Evolutionary conservation across 2,888 invertebrate genomes (phyloP).

Genomic region (Pimpla rufipes): DNA sequence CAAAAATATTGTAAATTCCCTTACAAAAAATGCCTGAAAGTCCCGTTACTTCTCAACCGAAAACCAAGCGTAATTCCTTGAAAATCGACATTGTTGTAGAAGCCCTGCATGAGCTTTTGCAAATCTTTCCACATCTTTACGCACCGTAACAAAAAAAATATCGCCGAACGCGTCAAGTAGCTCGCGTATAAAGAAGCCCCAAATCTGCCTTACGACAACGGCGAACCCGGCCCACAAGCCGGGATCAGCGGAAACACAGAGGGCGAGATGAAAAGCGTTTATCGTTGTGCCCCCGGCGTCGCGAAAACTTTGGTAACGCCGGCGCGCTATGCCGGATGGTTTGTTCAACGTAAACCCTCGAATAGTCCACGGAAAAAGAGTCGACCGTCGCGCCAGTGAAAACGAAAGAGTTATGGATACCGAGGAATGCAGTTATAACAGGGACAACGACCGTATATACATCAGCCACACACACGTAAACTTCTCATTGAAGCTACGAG

Average conservation of each 20-base stretch:
- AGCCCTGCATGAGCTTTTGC: too few relatives aligned
- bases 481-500: conserved; percentile 20
- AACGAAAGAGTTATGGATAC: conserved; percentile 20
- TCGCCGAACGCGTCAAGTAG: too few relatives aligned
- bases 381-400: background rate
- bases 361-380: background rate
- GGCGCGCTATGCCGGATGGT: conserved; percentile 23
- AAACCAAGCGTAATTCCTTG: too few relatives aligned
- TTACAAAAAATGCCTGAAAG: too few relatives aligned
- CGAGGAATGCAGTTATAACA: conserved; percentile 13
- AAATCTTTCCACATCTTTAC: too few relatives aligned
- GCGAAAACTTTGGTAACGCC: conserved; percentile 57
- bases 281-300: conserved; percentile 32
- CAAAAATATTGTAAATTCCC: too few relatives aligned
- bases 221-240: background rate
- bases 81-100: too few relatives aligned
- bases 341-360: background rate
- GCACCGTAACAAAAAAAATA: too few relatives aligned
- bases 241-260: conserved; percentile 19
- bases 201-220: background rate
- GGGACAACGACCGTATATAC: background rate
- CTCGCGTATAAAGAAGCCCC: too few relatives aligned
- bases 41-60: too few relatives aligned
- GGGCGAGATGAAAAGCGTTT: conserved; percentile 40
- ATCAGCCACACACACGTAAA: conserved; percentile 1